A percentile compares a stretch with the other conserved stretches of the same genome.
Evolutionary conservation across 1,140 invertebrate species (phyloP).

Genomic region (Trinorchestia longiramus): DNA sequence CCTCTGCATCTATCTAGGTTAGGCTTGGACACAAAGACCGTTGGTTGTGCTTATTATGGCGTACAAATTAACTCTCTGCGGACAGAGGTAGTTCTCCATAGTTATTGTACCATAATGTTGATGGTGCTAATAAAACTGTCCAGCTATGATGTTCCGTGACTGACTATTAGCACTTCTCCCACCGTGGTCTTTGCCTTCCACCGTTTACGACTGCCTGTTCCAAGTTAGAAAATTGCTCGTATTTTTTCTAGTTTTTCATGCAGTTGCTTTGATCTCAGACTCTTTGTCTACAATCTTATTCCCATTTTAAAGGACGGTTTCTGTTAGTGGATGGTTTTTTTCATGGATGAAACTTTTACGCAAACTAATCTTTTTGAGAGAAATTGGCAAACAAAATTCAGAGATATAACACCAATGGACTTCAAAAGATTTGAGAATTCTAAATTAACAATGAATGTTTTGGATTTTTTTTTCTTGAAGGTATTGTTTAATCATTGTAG

Average conservation of each 20-base stretch:
- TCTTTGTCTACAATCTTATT: neutral
- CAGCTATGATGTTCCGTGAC: conserved; percentile 29
- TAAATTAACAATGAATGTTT: neutral
- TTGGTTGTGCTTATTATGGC: conserved; percentile 45
- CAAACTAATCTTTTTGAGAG: no score
- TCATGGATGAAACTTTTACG: neutral
- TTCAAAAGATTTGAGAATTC: neutral
- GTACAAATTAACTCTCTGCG: conserved; percentile 28
- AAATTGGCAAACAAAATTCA: no score
- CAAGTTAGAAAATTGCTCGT: neutral
- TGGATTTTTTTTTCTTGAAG: neutral
- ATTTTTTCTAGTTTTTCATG: neutral
- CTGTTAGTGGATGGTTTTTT: neutral
- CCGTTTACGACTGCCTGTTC: neutral
- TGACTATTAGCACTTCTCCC: conserved; percentile 5
- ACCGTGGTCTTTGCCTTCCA: neutral
- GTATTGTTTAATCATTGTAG: no score
- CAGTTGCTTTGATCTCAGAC: neutral
- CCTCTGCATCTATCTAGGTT: neutral
- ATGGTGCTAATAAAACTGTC: conserved; percentile 48
- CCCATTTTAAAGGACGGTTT: neutral
- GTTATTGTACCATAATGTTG: conserved; percentile 28
- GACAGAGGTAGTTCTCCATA: conserved; percentile 2
- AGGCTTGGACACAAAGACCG: conserved; percentile 31
- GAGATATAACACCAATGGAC: no score